Evolutionary conservation across 2,888 invertebrate genomes (phyloP).

Genomic region (Perithous albicinctus): DNA sequence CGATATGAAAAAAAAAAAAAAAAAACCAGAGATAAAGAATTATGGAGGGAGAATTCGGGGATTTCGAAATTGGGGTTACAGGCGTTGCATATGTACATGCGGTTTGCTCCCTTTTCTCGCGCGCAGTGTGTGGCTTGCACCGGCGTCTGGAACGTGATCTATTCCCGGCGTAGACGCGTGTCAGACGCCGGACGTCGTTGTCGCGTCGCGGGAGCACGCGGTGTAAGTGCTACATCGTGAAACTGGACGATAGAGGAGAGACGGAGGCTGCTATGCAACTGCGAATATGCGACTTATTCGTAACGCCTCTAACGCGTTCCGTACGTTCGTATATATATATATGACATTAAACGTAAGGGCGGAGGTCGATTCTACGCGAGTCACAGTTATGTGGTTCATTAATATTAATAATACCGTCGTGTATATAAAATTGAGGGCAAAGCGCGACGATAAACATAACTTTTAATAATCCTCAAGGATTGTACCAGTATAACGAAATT

Average conservation of each 20-base stretch:
- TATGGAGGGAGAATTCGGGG: not conserved
- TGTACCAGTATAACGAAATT: not conserved
- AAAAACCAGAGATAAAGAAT: no score
- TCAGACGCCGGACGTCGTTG: constrained; percentile 71
- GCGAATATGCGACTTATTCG: not conserved
- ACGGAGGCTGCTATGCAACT: constrained; percentile 9
- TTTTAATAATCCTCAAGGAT: not conserved
- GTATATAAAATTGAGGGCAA: not conserved
- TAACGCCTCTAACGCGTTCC: constrained; percentile 6
- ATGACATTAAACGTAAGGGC: not conserved
- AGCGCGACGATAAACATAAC: not conserved
- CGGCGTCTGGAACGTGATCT: constrained; percentile 64
- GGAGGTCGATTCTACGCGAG: not conserved
- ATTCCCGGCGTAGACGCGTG: constrained; percentile 76
- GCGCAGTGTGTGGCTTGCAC: constrained; percentile 22
- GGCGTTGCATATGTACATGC: constrained; percentile 15
- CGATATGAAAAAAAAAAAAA: not conserved
- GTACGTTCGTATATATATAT: not conserved
- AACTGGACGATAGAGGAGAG: not conserved
- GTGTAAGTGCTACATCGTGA: not conserved
- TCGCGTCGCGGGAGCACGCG: constrained; percentile 3
- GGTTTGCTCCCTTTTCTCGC: constrained; percentile 31
- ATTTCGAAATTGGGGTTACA: constrained; percentile 31
- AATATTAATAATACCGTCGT: constrained; percentile 1
- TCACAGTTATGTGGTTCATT: not conserved